phyloP scores from a whole-genome alignment of 2,797 vertebrate genomes.

The Enteromius afrohamiltoni region DNA sequence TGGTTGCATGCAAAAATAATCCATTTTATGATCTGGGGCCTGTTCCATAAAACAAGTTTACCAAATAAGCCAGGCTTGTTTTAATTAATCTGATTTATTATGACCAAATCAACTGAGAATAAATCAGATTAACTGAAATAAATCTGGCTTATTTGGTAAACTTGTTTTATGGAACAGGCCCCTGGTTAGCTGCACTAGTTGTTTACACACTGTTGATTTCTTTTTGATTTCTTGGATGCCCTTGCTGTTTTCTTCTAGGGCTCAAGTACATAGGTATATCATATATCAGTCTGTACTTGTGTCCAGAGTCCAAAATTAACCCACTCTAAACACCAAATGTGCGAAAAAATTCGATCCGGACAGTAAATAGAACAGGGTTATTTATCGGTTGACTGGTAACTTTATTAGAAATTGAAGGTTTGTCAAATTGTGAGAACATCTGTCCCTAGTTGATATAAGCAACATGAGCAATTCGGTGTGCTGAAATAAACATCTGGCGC shows the following conservation, averaged over 20 bases:
- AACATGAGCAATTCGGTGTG: not conserved
- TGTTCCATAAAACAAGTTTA: no score
- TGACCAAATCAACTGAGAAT: no score
- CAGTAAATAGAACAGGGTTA: not conserved
- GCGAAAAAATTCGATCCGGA: not conserved
- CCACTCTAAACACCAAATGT: not conserved
- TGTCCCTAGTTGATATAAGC: not conserved
- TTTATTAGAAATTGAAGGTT: not conserved
- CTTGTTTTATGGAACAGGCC: no score
- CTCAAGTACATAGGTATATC: conserved; percentile 13
- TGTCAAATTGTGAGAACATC: conserved; percentile 7
- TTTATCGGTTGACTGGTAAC: not conserved
- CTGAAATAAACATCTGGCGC: conserved; percentile 2
- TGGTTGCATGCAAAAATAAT: not conserved
- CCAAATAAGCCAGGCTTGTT: no score
- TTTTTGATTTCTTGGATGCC: conserved; percentile 15
- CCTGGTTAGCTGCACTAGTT: not conserved
- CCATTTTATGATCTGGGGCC: no score
- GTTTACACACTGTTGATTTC: not conserved
- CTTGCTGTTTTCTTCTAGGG: not conserved
- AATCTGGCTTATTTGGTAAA: no score
- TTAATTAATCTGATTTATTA: no score
- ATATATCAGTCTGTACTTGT: conserved; percentile 11
- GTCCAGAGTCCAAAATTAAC: conserved; percentile 13
- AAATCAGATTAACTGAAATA: no score